Conservation (phyloP, 2,888 invertebrate genomes). For the Hypomecis punctinalis region DNA sequence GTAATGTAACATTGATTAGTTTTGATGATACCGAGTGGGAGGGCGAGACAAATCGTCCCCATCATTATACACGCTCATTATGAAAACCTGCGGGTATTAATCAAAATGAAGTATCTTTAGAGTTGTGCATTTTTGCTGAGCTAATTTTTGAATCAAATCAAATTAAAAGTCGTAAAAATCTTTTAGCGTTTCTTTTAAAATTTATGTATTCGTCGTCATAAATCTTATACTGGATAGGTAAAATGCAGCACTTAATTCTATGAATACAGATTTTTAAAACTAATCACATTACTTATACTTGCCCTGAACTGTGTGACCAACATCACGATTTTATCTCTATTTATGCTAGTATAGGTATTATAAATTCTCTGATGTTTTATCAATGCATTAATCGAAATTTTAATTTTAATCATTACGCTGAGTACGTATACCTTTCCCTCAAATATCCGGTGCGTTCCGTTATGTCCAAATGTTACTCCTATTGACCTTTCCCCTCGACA, state of each 20-base stretch:
- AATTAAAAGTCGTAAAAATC: slow-evolving; percentile 12
- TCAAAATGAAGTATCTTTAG: neutral
- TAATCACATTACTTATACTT: neutral
- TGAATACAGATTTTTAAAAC: neutral
- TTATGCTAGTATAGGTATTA: too few relatives aligned
- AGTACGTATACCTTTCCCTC: neutral
- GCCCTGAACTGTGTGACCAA: too few relatives aligned
- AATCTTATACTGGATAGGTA: slow-evolving; percentile 7
- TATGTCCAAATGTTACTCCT: slow-evolving; percentile 20
- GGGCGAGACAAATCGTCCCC: slow-evolving; percentile 29
- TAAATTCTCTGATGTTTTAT: too few relatives aligned
- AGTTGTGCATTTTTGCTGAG: neutral
- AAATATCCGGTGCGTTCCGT: slow-evolving; percentile 14
- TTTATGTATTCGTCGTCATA: slow-evolving; percentile 8
- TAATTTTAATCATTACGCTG: too few relatives aligned
- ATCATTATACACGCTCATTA: slow-evolving; percentile 23
- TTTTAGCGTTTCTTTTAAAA: neutral
- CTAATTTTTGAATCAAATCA: slow-evolving; percentile 16
- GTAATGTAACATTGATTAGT: slow-evolving; percentile 30
- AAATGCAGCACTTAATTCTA: neutral
- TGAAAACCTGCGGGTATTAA: slow-evolving; percentile 12
- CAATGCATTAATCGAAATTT: too few relatives aligned
- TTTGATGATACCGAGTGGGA: slow-evolving; percentile 29
- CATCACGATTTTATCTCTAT: too few relatives aligned
- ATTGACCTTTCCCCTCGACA: slow-evolving; percentile 27